Percentiles rank a stretch among this genome's conserved stretches.
phyloP scores from a whole-genome alignment of 2,888 invertebrate species.

The Yponomeuta plumbellus region DNA sequence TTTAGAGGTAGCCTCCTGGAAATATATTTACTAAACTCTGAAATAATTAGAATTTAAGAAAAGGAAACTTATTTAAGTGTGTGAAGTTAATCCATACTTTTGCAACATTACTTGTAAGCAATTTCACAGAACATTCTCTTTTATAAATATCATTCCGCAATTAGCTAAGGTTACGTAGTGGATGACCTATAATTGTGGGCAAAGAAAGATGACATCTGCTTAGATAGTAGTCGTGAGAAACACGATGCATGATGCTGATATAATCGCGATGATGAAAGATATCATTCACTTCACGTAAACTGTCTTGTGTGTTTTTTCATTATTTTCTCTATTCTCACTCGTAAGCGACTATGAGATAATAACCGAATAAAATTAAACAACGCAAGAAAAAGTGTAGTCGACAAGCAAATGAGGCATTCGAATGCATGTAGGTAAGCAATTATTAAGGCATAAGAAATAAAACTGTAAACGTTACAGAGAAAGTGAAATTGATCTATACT shows the following conservation, averaged over 20 bases:
- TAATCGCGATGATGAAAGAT: conserved; percentile 11
- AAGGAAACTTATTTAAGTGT: no score
- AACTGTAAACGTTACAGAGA: not conserved
- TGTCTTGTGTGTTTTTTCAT: conserved; percentile 4
- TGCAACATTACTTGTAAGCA: not conserved
- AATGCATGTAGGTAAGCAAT: not conserved
- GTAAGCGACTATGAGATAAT: not conserved
- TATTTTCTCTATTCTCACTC: not conserved
- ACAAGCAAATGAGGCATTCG: not conserved
- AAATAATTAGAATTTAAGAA: no score
- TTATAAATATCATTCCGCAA: not conserved
- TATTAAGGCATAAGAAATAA: not conserved
- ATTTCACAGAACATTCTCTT: not conserved
- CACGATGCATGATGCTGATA: conserved; percentile 10
- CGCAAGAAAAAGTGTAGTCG: not conserved
- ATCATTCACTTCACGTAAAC: not conserved
- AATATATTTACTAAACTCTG: no score
- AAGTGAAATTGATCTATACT: not conserved
- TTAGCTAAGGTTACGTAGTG: not conserved
- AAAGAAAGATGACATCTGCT: not conserved
- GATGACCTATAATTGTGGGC: conserved; percentile 4
- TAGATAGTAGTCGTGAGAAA: conserved; percentile 11
- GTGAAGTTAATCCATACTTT: no score
- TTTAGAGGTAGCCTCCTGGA: no score
- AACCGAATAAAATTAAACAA: not conserved